A percentile compares a stretch with the other conserved stretches of the same genome.
phyloP scores from a whole-genome alignment of 2,113 vertebrate genomes.

The Melierax canorus region DNA sequence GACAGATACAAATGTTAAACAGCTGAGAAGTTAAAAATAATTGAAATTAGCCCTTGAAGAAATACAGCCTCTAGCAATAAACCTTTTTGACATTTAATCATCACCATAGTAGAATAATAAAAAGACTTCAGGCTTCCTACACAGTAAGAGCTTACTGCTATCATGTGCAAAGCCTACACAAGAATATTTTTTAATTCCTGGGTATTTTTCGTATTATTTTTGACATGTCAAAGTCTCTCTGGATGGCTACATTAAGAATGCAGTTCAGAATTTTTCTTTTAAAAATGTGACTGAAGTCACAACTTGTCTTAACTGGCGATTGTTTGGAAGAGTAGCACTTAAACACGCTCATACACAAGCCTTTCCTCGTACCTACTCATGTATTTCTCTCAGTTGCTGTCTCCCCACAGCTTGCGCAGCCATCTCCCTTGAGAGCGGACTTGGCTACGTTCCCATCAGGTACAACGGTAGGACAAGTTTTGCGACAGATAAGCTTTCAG shows the following conservation, averaged over 20 bases:
- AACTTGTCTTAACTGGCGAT: neutral
- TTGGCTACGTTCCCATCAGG: neutral
- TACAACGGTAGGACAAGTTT: neutral
- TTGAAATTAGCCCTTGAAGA: neutral
- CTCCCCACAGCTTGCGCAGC: neutral
- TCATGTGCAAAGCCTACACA: neutral
- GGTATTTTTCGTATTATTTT: neutral
- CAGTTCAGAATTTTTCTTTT: neutral
- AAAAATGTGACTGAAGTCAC: neutral
- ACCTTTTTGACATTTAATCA: neutral
- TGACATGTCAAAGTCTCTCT: neutral
- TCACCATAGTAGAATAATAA: neutral
- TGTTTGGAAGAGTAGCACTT: neutral
- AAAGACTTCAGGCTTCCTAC: constrained; percentile 1
- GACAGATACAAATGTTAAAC: neutral
- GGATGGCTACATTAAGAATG: neutral
- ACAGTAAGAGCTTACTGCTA: neutral
- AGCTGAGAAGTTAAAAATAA: neutral
- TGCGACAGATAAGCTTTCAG: neutral
- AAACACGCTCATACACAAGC: neutral
- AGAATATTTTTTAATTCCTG: neutral
- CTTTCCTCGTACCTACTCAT: neutral
- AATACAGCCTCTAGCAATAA: neutral
- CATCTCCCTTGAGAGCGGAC: neutral
- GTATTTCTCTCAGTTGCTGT: neutral